A percentile compares a stretch with the other conserved stretches of the same genome.
Evolutionary conservation across 2,797 vertebrate genomes (phyloP).

Genomic region (Esox masquinongy): DNA sequence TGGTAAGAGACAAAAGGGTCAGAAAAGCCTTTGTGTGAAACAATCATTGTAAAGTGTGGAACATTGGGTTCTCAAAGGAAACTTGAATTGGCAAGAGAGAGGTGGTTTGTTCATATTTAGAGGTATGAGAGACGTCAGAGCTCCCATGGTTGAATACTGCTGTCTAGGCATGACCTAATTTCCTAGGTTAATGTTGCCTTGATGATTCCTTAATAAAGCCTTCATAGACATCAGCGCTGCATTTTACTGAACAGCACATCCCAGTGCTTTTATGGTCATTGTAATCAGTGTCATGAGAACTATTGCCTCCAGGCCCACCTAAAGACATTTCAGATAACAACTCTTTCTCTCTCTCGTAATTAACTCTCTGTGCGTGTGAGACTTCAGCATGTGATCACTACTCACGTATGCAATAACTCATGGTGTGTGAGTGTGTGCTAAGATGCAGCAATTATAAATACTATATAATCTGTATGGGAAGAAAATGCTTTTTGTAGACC

Average conservation of each 20-base stretch:
- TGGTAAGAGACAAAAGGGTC: conserved; percentile 31
- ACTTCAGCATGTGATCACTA: background rate
- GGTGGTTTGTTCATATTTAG: conserved; percentile 31
- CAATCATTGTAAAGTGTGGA: conserved; percentile 53
- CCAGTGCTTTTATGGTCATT: conserved; percentile 4
- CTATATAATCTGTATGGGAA: background rate
- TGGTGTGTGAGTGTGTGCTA: background rate
- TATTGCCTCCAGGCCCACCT: conserved; percentile 59
- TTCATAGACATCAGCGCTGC: background rate
- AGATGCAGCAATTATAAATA: background rate
- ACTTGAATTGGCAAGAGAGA: conserved; percentile 24
- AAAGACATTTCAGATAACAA: conserved; percentile 61
- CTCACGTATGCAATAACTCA: background rate
- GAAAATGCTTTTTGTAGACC: background rate
- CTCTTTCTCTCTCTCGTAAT: conserved; percentile 52
- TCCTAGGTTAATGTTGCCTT: background rate
- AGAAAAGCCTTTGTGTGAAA: conserved; percentile 53
- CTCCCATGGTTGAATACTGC: background rate
- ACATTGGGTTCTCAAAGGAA: conserved; percentile 58
- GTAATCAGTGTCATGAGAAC: conserved; percentile 55
- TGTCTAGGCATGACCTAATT: background rate
- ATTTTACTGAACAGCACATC: conserved; percentile 41
- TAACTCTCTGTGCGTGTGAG: conserved; percentile 26
- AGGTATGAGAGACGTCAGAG: conserved; percentile 17
- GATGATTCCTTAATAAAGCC: background rate